Evolutionary conservation across 2,888 invertebrate genomes (phyloP).

Genomic region (Elmis aenea): DNA sequence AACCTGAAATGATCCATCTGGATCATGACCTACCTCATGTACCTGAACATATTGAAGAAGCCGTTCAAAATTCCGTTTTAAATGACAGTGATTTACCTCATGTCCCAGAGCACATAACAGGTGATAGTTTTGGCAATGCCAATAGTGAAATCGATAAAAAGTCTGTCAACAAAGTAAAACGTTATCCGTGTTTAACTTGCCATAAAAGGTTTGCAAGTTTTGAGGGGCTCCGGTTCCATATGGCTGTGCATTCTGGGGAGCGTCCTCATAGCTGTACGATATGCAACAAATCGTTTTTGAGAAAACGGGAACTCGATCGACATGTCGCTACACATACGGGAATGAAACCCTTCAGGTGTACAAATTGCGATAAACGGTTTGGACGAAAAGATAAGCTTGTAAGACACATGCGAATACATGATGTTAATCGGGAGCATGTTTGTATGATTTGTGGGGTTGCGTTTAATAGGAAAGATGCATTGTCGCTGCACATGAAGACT

Average conservation of each 20-base stretch:
- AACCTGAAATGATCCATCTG: constrained; percentile 6
- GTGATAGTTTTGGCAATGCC: constrained; percentile 30
- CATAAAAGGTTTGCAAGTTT: constrained; percentile 34
- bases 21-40: constrained; percentile 48
- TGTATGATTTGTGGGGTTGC: constrained; percentile 60
- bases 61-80: constrained; percentile 7
- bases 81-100: constrained; percentile 22
- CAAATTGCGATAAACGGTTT: constrained; percentile 62
- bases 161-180: constrained; percentile 19
- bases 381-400: constrained; percentile 65
- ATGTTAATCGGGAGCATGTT: constrained; percentile 47
- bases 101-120: constrained; percentile 37
- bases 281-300: constrained; percentile 62
- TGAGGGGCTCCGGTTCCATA: constrained; percentile 43
- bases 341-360: constrained; percentile 63
- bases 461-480: constrained; percentile 55
- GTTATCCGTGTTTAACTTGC: constrained; percentile 35
- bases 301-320: constrained; percentile 65
- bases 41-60: constrained; percentile 47
- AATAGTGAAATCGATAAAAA: constrained; percentile 8
- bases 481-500: constrained; percentile 56
- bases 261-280: constrained; percentile 60
- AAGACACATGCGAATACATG: constrained; percentile 63
- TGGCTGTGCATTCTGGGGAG: constrained; percentile 49
- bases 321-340: constrained; percentile 65